Evolutionary conservation across 1,140 invertebrate species (phyloP).

Genomic region (Telenomus remus): DNA sequence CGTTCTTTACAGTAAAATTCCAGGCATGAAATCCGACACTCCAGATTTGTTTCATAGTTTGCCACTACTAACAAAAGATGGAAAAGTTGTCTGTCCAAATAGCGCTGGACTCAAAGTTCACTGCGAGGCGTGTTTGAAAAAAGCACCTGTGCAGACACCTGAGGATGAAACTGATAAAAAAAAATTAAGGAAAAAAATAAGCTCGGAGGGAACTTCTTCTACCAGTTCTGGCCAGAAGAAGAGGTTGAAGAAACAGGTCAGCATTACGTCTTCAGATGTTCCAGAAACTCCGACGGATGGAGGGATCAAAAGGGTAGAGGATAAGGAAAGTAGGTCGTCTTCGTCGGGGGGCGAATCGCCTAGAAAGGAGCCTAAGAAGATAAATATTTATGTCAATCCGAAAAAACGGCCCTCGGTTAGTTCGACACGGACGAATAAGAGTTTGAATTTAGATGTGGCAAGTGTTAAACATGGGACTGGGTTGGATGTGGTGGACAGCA

Average conservation of each 20-base stretch:
- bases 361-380: constrained; percentile 64
- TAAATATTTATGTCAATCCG: constrained; percentile 64
- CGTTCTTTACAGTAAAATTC: constrained; percentile 55
- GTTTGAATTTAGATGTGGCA: constrained; percentile 64
- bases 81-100: constrained; percentile 55
- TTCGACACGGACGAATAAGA: constrained; percentile 63
- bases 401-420: constrained; percentile 66
- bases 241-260: constrained; percentile 61
- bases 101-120: constrained; percentile 53
- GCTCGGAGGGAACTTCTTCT: too few relatives aligned
- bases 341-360: constrained; percentile 72
- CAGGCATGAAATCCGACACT: constrained; percentile 32
- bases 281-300: constrained; percentile 47
- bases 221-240: constrained; percentile 29
- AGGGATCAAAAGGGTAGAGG: constrained; percentile 49
- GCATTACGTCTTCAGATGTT: constrained; percentile 54
- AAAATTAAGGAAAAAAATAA: background rate
- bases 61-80: constrained; percentile 53
- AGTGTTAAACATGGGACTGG: constrained; percentile 42
- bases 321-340: constrained; percentile 71
- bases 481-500: constrained; percentile 63
- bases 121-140: constrained; percentile 59
- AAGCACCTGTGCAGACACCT: constrained; percentile 62
- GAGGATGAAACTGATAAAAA: background rate
- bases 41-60: constrained; percentile 61